Percentiles rank a stretch among this genome's conserved stretches.
Conservation (phyloP, 2,888 invertebrate species). For the Alsophila aescularia region DNA sequence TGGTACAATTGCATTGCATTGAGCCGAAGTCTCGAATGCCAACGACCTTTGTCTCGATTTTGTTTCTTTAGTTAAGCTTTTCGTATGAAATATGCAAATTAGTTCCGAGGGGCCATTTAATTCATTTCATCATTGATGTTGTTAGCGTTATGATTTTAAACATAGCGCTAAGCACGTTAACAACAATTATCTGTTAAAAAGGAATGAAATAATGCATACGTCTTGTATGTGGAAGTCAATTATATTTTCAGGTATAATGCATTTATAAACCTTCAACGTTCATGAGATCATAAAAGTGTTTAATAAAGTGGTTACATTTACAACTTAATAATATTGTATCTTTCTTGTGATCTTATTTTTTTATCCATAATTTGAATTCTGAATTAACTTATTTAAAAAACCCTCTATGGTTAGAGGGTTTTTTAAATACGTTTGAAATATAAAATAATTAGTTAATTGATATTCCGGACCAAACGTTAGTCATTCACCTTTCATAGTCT, state of each 20-base stretch:
- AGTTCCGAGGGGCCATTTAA: slow-evolving; percentile 31
- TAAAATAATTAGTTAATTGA: no score
- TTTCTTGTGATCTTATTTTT: no score
- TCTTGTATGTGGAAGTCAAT: neutral
- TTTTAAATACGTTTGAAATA: no score
- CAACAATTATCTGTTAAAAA: neutral
- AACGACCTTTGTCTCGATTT: slow-evolving; percentile 62
- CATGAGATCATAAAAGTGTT: slow-evolving; percentile 6
- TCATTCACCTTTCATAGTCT: no score
- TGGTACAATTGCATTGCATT: slow-evolving; percentile 76
- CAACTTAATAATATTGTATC: neutral
- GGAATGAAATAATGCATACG: neutral
- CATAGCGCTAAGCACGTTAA: no score
- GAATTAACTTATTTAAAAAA: no score
- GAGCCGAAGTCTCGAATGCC: slow-evolving; percentile 54
- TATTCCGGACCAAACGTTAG: no score
- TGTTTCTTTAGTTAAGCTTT: slow-evolving; percentile 45
- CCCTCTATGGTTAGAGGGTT: no score
- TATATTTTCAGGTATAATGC: neutral
- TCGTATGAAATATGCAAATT: slow-evolving; percentile 50
- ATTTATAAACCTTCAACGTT: neutral
- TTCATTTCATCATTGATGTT: slow-evolving; percentile 2
- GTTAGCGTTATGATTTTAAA: no score
- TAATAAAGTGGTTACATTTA: slow-evolving; percentile 3
- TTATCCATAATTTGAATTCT: no score